Conservation (phyloP, 2,113 vertebrate species). For the Melanerpes formicivorus region DNA sequence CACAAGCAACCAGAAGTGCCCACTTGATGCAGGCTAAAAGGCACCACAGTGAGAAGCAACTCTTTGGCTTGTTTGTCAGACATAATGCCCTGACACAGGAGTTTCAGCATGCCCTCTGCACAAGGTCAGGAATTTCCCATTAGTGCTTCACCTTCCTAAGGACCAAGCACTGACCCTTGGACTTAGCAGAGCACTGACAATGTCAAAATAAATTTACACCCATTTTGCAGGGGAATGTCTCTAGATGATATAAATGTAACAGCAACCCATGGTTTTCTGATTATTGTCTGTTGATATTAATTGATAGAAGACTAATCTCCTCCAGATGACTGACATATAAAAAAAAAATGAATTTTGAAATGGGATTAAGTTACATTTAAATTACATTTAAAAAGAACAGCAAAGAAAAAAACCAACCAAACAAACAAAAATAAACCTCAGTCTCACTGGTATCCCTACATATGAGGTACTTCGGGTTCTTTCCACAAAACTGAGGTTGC, state of each 20-base stretch:
- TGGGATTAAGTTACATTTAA: not conserved
- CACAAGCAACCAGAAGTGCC: not conserved
- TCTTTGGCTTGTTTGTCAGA: not conserved
- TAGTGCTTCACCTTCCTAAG: not conserved
- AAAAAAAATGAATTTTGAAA: not conserved
- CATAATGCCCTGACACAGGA: not conserved
- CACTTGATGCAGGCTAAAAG: not conserved
- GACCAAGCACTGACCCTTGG: not conserved
- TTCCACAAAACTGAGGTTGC: not conserved
- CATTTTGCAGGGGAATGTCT: not conserved
- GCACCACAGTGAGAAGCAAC: not conserved
- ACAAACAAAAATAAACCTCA: not conserved
- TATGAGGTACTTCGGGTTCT: not conserved
- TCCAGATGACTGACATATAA: not conserved
- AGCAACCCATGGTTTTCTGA: not conserved
- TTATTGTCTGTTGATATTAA: not conserved
- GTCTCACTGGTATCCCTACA: not conserved
- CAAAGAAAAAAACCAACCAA: not conserved
- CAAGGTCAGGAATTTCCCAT: not conserved
- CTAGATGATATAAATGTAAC: not conserved
- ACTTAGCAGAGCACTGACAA: not conserved
- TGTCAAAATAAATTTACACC: not conserved
- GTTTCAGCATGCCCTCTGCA: not conserved
- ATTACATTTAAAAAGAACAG: not conserved
- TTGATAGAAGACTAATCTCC: not conserved